A percentile compares a stretch with the other conserved stretches of the same genome.
Conservation (phyloP, 1,140 invertebrate genomes). For the Eriosoma lanigerum region DNA sequence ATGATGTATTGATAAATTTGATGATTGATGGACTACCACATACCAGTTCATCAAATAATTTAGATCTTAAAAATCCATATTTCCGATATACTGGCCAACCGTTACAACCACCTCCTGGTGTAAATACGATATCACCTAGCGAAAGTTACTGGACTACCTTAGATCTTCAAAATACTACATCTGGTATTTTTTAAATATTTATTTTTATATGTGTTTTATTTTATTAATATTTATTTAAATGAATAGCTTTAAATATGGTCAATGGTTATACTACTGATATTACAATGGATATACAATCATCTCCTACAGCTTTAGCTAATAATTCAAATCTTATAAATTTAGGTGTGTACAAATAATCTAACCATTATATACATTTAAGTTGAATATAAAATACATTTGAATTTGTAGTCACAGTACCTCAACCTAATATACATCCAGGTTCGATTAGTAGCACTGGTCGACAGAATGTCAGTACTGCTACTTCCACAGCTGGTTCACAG, state of each 20-base stretch:
- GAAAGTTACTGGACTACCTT: constrained; percentile 87
- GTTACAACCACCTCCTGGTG: constrained; percentile 84
- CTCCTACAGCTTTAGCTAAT: constrained; percentile 3
- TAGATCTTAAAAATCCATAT: constrained; percentile 99
- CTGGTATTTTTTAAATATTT: constrained; percentile 57
- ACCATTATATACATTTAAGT: not conserved
- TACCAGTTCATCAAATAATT: constrained; percentile 78
- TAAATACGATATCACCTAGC: constrained; percentile 84
- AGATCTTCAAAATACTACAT: constrained; percentile 70
- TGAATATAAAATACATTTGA: not conserved
- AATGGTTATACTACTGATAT: constrained; percentile 75
- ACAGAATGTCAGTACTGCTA: constrained; percentile 63
- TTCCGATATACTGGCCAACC: constrained; percentile 90
- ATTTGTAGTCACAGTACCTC: constrained; percentile 57
- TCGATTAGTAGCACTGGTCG: constrained; percentile 67
- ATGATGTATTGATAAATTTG: constrained; percentile 97
- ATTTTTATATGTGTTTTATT: constrained; percentile 41
- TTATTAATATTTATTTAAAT: constrained; percentile 25
- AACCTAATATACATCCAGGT: constrained; percentile 67
- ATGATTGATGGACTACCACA: constrained; percentile 84
- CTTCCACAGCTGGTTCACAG: constrained; percentile 68
- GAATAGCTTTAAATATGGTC: constrained; percentile 62
- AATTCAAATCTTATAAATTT: constrained; percentile 43
- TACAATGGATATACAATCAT: constrained; percentile 54
- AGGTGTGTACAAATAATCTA: not conserved